Evolutionary conservation across 92 coral and sea anemone genomes (phyloP).

Genomic region (Hydrozoanthus gracilis): DNA sequence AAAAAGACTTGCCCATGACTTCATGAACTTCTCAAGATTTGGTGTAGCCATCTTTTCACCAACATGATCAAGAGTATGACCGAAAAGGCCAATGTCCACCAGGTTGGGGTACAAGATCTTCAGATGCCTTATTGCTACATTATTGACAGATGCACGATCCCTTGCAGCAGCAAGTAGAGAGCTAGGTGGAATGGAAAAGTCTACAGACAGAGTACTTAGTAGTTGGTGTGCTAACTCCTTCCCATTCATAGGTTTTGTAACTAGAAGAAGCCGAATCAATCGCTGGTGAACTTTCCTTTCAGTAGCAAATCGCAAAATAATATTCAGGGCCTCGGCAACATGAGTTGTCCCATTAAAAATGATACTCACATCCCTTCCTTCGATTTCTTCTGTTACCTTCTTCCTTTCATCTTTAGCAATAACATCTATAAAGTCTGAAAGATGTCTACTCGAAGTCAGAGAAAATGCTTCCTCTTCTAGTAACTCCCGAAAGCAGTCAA

Average conservation of each 20-base stretch:
- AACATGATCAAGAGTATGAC: conserved; percentile 69
- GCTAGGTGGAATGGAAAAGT: too few relatives aligned
- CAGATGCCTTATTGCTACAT: conserved; percentile 50
- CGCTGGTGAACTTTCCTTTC: conserved; percentile 51
- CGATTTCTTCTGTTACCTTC: conserved; percentile 56
- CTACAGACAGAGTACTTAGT: too few relatives aligned
- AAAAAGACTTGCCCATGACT: conserved; percentile 51
- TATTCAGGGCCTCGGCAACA: conserved; percentile 57
- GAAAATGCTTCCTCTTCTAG: conserved; percentile 57
- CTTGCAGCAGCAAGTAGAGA: background rate
- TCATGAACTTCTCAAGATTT: conserved; percentile 34
- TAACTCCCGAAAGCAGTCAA: conserved; percentile 49
- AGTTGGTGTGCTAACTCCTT: conserved; percentile 60
- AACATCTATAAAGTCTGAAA: conserved; percentile 56
- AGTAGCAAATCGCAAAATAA: conserved; percentile 60
- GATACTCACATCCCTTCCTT: conserved; percentile 55
- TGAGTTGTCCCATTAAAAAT: conserved; percentile 68
- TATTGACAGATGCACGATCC: conserved; percentile 58
- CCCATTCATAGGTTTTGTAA: conserved; percentile 56
- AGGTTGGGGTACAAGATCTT: conserved; percentile 50
- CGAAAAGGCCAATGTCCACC: conserved; percentile 59
- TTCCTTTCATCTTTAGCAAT: conserved; percentile 56
- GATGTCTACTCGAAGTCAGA: conserved; percentile 53
- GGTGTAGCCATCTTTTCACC: conserved; percentile 66
- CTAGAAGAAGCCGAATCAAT: conserved; percentile 53